Conservation (phyloP, 2,113 vertebrate species). For the Leuciscus idus region DNA sequence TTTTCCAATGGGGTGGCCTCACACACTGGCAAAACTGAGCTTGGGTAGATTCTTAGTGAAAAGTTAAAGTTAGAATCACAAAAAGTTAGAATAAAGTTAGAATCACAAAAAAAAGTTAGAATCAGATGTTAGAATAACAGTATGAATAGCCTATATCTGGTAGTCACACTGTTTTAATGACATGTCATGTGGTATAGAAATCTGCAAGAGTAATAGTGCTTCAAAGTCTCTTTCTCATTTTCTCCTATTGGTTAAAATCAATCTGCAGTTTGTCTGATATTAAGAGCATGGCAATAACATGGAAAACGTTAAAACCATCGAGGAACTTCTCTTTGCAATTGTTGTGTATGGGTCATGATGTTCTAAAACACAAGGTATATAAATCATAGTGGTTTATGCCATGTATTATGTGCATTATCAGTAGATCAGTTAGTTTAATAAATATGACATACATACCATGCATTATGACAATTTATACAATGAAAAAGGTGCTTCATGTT, state of each 20-base stretch:
- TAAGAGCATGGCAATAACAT: background rate
- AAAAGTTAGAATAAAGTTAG: background rate
- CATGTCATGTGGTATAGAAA: background rate
- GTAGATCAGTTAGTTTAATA: background rate
- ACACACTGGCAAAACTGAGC: background rate
- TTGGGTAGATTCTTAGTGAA: background rate
- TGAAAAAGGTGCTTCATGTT: background rate
- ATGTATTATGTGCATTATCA: background rate
- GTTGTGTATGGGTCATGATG: background rate
- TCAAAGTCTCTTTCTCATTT: conserved; percentile 5
- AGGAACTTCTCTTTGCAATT: background rate
- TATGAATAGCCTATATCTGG: background rate
- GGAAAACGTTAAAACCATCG: background rate
- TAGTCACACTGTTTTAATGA: background rate
- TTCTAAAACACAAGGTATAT: background rate
- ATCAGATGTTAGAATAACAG: background rate
- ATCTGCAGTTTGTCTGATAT: background rate
- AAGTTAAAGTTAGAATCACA: background rate
- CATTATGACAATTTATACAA: background rate
- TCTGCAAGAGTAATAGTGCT: background rate
- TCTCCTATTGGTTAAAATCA: conserved; percentile 2
- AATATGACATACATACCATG: background rate
- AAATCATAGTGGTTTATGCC: background rate
- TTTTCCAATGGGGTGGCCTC: conserved; percentile 12
- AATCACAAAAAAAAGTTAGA: background rate